phyloP scores from a whole-genome alignment of 2,888 invertebrate genomes.

The Zaprionus lineosus region DNA sequence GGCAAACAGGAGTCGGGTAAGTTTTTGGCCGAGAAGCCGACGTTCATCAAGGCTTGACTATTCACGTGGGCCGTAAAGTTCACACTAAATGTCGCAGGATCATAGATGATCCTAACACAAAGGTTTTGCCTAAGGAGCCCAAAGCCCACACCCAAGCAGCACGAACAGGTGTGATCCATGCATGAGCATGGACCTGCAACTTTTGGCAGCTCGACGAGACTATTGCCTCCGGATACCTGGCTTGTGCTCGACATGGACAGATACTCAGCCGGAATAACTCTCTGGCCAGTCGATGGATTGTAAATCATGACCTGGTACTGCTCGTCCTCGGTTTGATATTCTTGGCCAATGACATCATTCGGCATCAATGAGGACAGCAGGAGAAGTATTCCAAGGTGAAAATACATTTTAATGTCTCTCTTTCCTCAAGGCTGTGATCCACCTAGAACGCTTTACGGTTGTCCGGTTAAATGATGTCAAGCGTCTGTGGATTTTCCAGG shows the following conservation, averaged over 20 bases:
- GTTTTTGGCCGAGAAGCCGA: constrained; percentile 48
- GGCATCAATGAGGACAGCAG: constrained; percentile 4
- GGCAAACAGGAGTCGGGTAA: constrained; percentile 64
- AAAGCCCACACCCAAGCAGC: constrained; percentile 60
- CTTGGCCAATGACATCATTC: constrained; percentile 28
- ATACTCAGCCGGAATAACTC: constrained; percentile 28
- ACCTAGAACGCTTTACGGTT: constrained; percentile 24
- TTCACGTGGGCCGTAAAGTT: constrained; percentile 50
- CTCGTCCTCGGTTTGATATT: not conserved
- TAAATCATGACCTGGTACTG: constrained; percentile 23
- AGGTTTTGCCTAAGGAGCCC: constrained; percentile 40
- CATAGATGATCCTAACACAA: constrained; percentile 43
- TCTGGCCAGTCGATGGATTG: constrained; percentile 37
- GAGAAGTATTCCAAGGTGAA: constrained; percentile 34
- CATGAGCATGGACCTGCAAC: constrained; percentile 62
- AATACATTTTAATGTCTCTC: constrained; percentile 37
- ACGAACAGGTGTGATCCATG: constrained; percentile 47
- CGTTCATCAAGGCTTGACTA: constrained; percentile 29
- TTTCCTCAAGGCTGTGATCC: constrained; percentile 29
- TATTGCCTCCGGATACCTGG: constrained; percentile 33
- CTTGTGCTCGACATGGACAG: not conserved
- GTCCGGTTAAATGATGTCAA: constrained; percentile 22
- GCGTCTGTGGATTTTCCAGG: constrained; percentile 16
- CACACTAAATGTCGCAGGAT: constrained; percentile 25
- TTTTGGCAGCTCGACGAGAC: constrained; percentile 57